Evolutionary conservation across 2,888 invertebrate species (phyloP), one percentile per base, ranked within the genome.

Genomic region (Fragum fragum): DNA sequence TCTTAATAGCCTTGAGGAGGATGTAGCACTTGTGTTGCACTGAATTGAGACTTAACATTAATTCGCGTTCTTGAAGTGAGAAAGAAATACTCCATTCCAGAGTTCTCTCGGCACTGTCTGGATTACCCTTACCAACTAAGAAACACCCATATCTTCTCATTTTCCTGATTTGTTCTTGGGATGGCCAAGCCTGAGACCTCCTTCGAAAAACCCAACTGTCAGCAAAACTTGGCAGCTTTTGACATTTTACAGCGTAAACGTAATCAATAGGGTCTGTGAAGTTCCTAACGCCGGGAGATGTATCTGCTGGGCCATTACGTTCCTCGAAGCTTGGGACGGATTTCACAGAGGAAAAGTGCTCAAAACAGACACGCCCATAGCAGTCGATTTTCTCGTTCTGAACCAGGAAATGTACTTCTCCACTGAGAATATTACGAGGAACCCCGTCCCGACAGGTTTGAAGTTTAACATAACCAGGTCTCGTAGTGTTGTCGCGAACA

Each of bases 71-170:
- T 61, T 61, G 61, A 32, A 61, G 36, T 32, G 61, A 61, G 18
- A 61, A 61, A 16, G 61, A 61, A 61, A 61, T 61, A 16, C 61
- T 61, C 29, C 32, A 61, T 61, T 61, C 61, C 16, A 32, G 26
- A 18, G 14, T 14, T 32, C 16, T 32, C 6, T 2, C 1, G 1
- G 26, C 6, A 32, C 61, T 61, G 5, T 29, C 16, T 32, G 61
- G 61, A 32, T 61, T 32, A 6, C 61, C 61, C 18, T 32, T 32
- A 61, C 61, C 32, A 16, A 61, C 61, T 1, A 61, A 21, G 21
- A 61, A 61, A 32, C 61, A 61, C 2, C 61, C 61, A 16, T 16
- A 61, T 0, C 1, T 1, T 14, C 32, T 3, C 29, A 61, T 32
- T 7, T 14, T 32, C 9, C 28, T n/a, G 11, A 61, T 2, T n/a